Conservation (phyloP, 2,797 vertebrate genomes). For the Spea hammondii region DNA sequence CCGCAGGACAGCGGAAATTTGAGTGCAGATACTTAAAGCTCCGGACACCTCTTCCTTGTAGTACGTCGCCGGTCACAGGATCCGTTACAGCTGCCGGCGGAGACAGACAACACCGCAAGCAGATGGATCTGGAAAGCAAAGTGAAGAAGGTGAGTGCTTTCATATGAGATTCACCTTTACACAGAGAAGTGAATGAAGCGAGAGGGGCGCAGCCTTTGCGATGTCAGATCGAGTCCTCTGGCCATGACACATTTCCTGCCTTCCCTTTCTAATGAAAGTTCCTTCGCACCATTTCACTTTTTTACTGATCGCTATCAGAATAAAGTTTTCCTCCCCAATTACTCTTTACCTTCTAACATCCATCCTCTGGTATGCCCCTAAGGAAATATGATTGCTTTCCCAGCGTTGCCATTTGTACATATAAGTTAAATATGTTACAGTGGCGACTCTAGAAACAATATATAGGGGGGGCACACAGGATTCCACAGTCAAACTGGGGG, state of each 20-base stretch:
- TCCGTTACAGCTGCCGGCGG: not conserved
- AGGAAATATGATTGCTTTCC: no score
- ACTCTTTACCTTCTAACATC: no score
- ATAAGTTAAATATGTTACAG: no score
- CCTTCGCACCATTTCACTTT: not conserved
- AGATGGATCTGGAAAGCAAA: conserved; percentile 44
- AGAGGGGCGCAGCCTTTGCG: not conserved
- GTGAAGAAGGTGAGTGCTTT: conserved; percentile 42
- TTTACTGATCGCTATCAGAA: no score
- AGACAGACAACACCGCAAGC: not conserved
- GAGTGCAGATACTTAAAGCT: not conserved
- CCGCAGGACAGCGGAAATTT: conserved; percentile 33
- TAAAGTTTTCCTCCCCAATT: no score
- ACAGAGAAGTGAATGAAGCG: not conserved
- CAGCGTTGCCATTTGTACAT: no score
- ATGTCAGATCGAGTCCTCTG: not conserved
- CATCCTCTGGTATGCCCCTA: no score
- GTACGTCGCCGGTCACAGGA: not conserved
- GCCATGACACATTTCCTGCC: conserved; percentile 4
- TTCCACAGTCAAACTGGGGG: no score
- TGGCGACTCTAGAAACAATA: no score
- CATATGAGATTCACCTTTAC: not conserved
- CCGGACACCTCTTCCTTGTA: not conserved
- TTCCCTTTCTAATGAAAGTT: no score
- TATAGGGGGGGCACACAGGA: no score